These are phyloP conservation scores for Tridacna crocea DNA, from an alignment of 2,888 invertebrate genomes.

Conservation along the genomic window DNA sequence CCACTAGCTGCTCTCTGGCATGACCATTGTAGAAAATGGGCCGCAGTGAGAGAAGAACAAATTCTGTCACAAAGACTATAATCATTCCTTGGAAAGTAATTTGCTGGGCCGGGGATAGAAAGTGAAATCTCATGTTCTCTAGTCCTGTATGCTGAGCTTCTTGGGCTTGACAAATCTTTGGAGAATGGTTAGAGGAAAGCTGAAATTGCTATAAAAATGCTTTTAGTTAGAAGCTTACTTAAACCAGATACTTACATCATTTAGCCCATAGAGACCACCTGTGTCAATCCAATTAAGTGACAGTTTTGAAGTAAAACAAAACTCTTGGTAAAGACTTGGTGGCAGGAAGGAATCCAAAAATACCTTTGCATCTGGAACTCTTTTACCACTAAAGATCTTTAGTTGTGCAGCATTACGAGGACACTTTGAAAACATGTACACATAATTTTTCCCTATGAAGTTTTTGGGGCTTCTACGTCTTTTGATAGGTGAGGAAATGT, in stretches of 20 bases:
- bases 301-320: constrained; percentile 64
- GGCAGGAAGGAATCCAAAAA: constrained; percentile 76
- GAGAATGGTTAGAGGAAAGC: too few species aligned
- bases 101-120: too few species aligned
- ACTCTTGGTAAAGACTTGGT: constrained; percentile 66
- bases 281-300: constrained; percentile 76
- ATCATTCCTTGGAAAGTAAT: too few species aligned
- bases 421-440: constrained; percentile 71
- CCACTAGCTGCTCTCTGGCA: too few species aligned
- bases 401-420: constrained; percentile 65
- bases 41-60: too few species aligned
- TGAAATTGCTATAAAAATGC: too few species aligned
- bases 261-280: neutral
- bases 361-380: constrained; percentile 75
- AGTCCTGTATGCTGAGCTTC: too few species aligned
- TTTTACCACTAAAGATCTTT: constrained; percentile 73
- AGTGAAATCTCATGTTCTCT: too few species aligned
- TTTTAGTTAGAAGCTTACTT: too few species aligned
- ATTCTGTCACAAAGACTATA: too few species aligned
- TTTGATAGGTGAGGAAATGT: constrained; percentile 75
- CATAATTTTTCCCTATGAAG: constrained; percentile 52
- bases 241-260: neutral
- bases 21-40: too few species aligned
- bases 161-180: too few species aligned
- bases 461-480: constrained; percentile 45